Base-by-base conservation (phyloP, 1,140 invertebrate genomes). In the fruit fly (Drosophila melanogaster) region DNA sequence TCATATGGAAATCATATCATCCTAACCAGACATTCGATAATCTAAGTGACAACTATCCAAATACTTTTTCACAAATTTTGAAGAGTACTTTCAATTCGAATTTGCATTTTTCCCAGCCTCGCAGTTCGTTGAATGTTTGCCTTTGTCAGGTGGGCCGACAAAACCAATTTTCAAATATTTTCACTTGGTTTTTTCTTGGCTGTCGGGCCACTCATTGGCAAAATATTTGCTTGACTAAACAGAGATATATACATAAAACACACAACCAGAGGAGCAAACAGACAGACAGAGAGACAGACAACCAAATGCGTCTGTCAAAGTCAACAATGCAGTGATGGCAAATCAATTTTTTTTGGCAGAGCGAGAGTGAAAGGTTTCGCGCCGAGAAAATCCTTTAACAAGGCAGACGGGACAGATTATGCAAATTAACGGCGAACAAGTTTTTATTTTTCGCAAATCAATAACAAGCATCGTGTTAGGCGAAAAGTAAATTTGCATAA, bases 131-230 rank as follows among this genome's bases (percentile, higher is more conserved):
- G 79, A 46, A 60, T 89, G 71, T 83, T 89, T 89, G 72, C 58
- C 81, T 90, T 90, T 91, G 81, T 86, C 81, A 90, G 85, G 77
- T 86, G 81, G 60, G 79, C 84, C 79, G 79, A 81, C 71, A 84
- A 91, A 90, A 91, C 89, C 89, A 91, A 91, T 86, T 89, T 83
- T 90, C 89, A 91, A 91, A 91, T 91, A 91, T 91, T 91, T 91
- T 91, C 78, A 91, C 83, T 91, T 90, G 62, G 62, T 55, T 70
- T 69, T 69, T 67, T 46, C 64, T 38, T 65, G 35, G 43, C 75
- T 75, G 56, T 67, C 49, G 59, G 75, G 64, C 67, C 73, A 83
- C 76, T 87, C 78, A 72, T 69, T 77, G 84, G 59, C 62, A 77
- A 83, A 87, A 87, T 87, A 89, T 87, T 87, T 87, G 76, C 84